Evolutionary conservation across 2,113 vertebrate species (phyloP).

Genomic region (Accipiter cooperii): DNA sequence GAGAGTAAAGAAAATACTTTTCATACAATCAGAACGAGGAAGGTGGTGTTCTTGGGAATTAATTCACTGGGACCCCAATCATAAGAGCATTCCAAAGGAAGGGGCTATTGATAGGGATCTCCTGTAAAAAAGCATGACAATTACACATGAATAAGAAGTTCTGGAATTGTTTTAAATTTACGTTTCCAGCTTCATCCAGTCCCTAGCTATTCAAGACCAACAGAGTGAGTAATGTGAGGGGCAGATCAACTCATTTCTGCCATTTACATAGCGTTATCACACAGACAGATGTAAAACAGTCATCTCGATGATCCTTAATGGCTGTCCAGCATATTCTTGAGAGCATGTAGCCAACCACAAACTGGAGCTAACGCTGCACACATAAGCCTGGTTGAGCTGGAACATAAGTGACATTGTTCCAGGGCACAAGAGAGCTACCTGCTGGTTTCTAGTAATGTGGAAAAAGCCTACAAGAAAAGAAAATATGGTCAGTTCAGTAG

Average conservation of each 20-base stretch:
- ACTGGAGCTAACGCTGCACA: background rate
- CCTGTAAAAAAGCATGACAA: background rate
- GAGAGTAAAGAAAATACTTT: background rate
- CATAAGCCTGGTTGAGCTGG: background rate
- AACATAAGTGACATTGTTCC: background rate
- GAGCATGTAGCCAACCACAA: background rate
- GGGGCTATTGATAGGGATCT: background rate
- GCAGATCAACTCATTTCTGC: background rate
- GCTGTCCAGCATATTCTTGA: background rate
- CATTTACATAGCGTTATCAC: background rate
- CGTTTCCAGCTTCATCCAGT: background rate
- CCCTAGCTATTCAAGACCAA: background rate
- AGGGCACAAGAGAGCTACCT: background rate
- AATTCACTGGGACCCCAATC: background rate
- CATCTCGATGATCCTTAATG: background rate
- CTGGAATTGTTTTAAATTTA: background rate
- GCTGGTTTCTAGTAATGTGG: background rate
- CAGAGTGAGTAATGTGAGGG: background rate
- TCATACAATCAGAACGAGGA: background rate
- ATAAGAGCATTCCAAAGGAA: background rate
- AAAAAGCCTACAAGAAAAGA: background rate
- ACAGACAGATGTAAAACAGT: background rate
- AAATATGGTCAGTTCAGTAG: background rate
- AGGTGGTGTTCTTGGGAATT: background rate
- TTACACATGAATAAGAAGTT: background rate